Percentiles rank a stretch among this genome's conserved stretches.
These are phyloP conservation scores for Amazona vittata DNA, from an alignment of 2,113 vertebrate genomes.

Conservation along the genomic window DNA sequence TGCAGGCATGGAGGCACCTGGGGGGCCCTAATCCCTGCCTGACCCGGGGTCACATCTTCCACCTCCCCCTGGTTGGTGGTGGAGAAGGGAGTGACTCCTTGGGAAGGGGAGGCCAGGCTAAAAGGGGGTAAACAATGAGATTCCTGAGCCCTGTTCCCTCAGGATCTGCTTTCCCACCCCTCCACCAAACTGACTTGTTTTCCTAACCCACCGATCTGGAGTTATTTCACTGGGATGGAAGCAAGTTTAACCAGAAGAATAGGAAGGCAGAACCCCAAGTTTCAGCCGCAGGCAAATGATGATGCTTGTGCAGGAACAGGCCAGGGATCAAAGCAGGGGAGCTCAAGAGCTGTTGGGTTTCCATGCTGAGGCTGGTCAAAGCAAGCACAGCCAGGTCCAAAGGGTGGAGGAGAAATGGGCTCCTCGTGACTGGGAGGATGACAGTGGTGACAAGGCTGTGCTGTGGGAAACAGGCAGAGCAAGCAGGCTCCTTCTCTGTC, in stretches of 20 bases:
- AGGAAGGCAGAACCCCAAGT: not conserved
- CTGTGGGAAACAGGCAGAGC: not conserved
- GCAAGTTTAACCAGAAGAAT: not conserved
- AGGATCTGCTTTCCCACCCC: not conserved
- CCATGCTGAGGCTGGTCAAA: not conserved
- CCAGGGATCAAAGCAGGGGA: not conserved
- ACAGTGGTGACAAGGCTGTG: not conserved
- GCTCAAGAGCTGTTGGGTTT: not conserved
- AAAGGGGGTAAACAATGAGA: not conserved
- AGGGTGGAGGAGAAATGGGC: not conserved
- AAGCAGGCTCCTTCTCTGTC: not conserved
- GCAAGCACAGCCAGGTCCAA: not conserved
- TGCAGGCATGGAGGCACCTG: fast-evolving
- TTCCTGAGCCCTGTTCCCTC: not conserved
- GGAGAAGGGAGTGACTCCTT: not conserved
- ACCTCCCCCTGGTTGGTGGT: not conserved
- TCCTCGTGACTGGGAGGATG: not conserved
- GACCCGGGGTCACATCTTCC: not conserved
- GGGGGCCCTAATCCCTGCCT: not conserved
- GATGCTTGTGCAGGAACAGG: not conserved
- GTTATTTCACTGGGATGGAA: not conserved
- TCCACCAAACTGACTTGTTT: not conserved
- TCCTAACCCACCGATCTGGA: not conserved
- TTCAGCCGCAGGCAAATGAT: not conserved
- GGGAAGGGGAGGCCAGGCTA: not conserved